These are phyloP conservation scores for Panulirus ornatus DNA, from an alignment of 1,140 invertebrate species.

Conservation along the genomic window DNA sequence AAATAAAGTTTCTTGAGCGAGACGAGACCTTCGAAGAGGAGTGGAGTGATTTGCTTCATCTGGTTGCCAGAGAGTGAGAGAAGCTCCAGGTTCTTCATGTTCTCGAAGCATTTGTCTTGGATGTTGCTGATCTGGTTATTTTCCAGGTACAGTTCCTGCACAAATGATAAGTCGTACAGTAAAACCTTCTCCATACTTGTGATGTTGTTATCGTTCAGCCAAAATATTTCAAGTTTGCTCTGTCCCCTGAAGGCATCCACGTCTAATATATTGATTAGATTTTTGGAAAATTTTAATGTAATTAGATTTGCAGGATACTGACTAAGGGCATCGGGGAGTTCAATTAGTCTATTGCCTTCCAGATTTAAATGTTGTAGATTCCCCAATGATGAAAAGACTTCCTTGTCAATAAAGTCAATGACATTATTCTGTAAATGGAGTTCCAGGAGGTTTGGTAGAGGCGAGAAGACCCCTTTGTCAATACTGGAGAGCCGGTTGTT, in stretches of 20 bases:
- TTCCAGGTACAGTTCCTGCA: conserved; percentile 74
- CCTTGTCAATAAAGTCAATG: conserved; percentile 88
- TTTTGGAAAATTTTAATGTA: conserved; percentile 91
- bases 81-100: conserved; percentile 63
- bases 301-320: conserved; percentile 84
- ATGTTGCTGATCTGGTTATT: conserved; percentile 70
- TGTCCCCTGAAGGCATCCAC: conserved; percentile 89
- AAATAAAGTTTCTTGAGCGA: conserved; percentile 70
- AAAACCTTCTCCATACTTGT: conserved; percentile 52
- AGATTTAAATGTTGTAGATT: conserved; percentile 92
- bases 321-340: conserved; percentile 88
- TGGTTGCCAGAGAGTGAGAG: conserved; percentile 73
- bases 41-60: conserved; percentile 62
- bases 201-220: conserved; percentile 88
- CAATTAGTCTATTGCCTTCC: conserved; percentile 87
- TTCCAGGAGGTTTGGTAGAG: conserved; percentile 87
- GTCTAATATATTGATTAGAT: conserved; percentile 87
- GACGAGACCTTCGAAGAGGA: conserved; percentile 70
- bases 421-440: conserved; percentile 92
- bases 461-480: conserved; percentile 87
- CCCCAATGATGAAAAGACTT: conserved; percentile 88
- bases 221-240: conserved; percentile 90
- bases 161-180: conserved; percentile 65
- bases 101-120: conserved; percentile 70
- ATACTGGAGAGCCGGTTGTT: conserved; percentile 89